phyloP scores from a whole-genome alignment of 2,888 invertebrate species.

The Pseudococcus jackbeardsleyi region DNA sequence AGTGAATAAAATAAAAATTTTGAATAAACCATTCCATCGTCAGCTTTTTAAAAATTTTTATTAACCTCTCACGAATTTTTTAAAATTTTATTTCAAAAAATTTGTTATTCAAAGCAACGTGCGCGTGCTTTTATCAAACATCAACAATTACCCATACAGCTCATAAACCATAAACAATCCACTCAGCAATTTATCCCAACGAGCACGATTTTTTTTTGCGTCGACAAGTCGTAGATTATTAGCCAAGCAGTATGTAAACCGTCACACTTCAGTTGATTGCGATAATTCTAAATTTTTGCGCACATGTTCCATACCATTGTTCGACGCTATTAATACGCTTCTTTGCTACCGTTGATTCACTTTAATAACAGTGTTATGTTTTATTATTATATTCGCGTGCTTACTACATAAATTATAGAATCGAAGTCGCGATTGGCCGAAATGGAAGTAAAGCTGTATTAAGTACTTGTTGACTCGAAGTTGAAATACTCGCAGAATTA shows the following conservation, averaged over 20 bases:
- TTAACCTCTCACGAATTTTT: no score
- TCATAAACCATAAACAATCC: constrained; percentile 38
- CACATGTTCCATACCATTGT: neutral
- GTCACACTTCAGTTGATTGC: constrained; percentile 7
- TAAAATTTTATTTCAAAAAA: neutral
- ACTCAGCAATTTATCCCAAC: constrained; percentile 9
- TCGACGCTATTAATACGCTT: constrained; percentile 7
- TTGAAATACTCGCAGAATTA: neutral
- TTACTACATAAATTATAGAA: constrained; percentile 19
- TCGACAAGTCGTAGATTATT: constrained; percentile 26
- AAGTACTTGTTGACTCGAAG: neutral
- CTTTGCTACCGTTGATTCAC: constrained; percentile 18
- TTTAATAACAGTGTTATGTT: constrained; percentile 37
- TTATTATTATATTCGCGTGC: constrained; percentile 30
- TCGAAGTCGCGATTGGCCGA: constrained; percentile 3
- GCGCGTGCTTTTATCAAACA: neutral
- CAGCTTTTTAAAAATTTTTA: no score
- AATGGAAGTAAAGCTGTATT: constrained; percentile 7
- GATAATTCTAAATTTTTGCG: constrained; percentile 49
- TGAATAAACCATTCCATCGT: no score
- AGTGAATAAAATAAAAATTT: no score
- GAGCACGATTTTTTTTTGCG: neutral
- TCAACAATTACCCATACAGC: neutral
- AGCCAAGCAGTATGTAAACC: constrained; percentile 1
- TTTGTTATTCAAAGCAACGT: neutral